These are phyloP conservation scores for Gastracanthus pulcherrimus DNA, from an alignment of 2,888 invertebrate genomes.

Conservation along the genomic window DNA sequence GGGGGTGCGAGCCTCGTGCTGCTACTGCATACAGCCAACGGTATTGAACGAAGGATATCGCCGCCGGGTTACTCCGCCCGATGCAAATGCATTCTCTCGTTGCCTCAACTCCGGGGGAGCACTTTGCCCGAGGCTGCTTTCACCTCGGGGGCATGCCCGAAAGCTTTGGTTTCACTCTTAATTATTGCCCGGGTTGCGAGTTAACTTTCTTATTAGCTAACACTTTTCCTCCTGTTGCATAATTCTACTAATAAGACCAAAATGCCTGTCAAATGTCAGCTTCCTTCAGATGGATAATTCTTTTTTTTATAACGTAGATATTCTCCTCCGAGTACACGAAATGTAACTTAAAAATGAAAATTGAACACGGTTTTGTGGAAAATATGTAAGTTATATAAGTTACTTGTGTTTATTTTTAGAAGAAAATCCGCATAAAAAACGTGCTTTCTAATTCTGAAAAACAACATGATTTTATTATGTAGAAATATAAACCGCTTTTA, in stretches of 20 bases:
- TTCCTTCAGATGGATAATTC: background rate
- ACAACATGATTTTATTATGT: no score
- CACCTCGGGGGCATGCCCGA: background rate
- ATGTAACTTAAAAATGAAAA: no score
- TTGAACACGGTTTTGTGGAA: no score
- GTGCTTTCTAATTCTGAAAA: no score
- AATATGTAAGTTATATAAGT: no score
- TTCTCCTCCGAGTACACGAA: no score
- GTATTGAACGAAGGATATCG: conserved; percentile 28
- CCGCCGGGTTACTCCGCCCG: background rate
- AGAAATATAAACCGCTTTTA: no score
- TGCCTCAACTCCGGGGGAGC: background rate
- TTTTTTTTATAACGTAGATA: background rate
- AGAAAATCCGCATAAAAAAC: no score
- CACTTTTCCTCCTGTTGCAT: background rate
- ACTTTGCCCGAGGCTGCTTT: background rate
- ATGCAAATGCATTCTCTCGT: background rate
- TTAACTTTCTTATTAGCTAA: background rate
- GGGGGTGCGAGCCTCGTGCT: conserved; percentile 33
- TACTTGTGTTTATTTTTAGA: no score
- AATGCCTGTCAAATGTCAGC: no score
- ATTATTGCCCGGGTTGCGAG: background rate
- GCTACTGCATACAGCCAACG: conserved; percentile 56
- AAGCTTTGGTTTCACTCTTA: conserved; percentile 5
- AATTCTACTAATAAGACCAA: no score